Percentiles rank a stretch among this genome's conserved stretches.
Conservation (phyloP, 2,888 invertebrate genomes). For the Trissonchulus sp. region DNA sequence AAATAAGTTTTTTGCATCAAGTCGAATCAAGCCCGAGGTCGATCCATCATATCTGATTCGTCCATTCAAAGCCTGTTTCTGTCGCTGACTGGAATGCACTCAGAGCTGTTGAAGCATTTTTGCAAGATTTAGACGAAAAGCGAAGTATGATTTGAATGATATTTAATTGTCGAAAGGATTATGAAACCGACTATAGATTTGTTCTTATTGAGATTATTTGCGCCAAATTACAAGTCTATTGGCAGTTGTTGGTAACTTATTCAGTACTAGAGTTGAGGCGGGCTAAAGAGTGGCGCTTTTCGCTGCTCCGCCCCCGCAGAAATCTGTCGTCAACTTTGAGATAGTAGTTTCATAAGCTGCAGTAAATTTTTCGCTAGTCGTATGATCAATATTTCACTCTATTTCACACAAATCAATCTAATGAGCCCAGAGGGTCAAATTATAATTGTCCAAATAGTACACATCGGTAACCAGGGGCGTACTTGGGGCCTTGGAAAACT, state of each 20-base stretch:
- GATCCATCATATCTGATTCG: conserved; percentile 91
- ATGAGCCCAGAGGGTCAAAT: too few relatives aligned
- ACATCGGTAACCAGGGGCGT: too few relatives aligned
- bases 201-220: conserved; percentile 25
- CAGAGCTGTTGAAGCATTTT: conserved; percentile 83
- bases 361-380: too few relatives aligned
- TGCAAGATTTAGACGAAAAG: conserved; percentile 63
- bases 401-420: too few relatives aligned
- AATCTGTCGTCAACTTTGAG: too few relatives aligned
- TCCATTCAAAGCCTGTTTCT: conserved; percentile 93
- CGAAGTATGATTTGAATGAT: conserved; percentile 51
- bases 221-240: too few relatives aligned
- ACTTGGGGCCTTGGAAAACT: too few relatives aligned
- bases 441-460: too few relatives aligned
- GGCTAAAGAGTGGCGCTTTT: not conserved
- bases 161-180: conserved; percentile 17
- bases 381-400: too few relatives aligned
- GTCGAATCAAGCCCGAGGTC: conserved; percentile 82
- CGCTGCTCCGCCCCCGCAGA: too few relatives aligned
- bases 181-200: not conserved
- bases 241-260: too few relatives aligned
- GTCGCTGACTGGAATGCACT: conserved; percentile 92
- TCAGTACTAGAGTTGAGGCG: not conserved
- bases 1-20: conserved; percentile 85
- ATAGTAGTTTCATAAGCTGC: too few relatives aligned